Evolutionary conservation across 2,797 vertebrate species (phyloP).

Genomic region (Monodelphis domestica): DNA sequence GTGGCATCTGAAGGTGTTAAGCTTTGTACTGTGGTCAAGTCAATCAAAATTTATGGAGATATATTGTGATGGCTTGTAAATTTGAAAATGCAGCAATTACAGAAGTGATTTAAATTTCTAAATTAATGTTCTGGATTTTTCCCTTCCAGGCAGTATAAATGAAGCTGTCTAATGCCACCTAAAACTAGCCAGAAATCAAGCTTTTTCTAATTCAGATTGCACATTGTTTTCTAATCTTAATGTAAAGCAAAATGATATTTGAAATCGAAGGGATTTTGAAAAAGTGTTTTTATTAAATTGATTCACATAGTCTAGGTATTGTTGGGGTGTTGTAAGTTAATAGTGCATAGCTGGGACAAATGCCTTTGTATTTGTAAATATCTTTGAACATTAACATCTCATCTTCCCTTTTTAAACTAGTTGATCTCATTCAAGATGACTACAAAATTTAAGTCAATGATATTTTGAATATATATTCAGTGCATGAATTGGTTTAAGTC

Average conservation of each 20-base stretch:
- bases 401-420: slow-evolving; percentile 28
- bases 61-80: slow-evolving; percentile 46
- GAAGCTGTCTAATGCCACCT: slow-evolving; percentile 41
- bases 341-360: slow-evolving; percentile 38
- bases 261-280: not conserved
- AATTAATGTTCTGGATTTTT: slow-evolving; percentile 44
- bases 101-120: slow-evolving; percentile 71
- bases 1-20: slow-evolving; percentile 61
- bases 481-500: not conserved
- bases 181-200: slow-evolving; percentile 49
- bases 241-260: slow-evolving; percentile 43
- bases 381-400: slow-evolving; percentile 45
- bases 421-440: slow-evolving; percentile 34
- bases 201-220: slow-evolving; percentile 58
- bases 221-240: slow-evolving; percentile 49
- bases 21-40: slow-evolving; percentile 54
- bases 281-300: slow-evolving; percentile 62
- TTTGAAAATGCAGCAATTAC: slow-evolving; percentile 74
- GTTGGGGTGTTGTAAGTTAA: slow-evolving; percentile 38
- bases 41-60: slow-evolving; percentile 50
- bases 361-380: not conserved
- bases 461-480: slow-evolving; percentile 23
- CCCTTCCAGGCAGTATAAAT: slow-evolving; percentile 47
- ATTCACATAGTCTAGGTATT: slow-evolving; percentile 7
- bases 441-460: slow-evolving; percentile 15